Base-by-base conservation (phyloP, 2,797 vertebrate genomes). In the Coendou prehensilis region DNA sequence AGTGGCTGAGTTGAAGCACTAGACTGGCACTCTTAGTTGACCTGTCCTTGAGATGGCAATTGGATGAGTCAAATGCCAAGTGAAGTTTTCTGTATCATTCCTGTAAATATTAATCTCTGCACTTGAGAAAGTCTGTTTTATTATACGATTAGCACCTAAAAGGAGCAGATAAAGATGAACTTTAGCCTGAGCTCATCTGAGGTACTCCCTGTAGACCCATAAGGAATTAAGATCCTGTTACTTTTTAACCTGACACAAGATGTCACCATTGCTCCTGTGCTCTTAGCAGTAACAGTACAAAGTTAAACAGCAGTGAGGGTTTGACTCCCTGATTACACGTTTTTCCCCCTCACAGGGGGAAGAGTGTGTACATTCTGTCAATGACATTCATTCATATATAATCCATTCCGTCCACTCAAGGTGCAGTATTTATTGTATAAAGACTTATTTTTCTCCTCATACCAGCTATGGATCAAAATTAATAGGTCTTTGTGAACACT, bases 241-340 rank as follows among this genome's bases (percentile, higher is more conserved):
- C 96, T 97, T 98, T 97, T 97, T 97, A 96, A 97, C 97, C 97
- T 90, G 94, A 98, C 98, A 98, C 98, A 96, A 98, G 98, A 97
- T 98, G 98, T 98, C 98, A 97, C 96, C 97, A 96, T 98, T 97
- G 98, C 94, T 97, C 97, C 95, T 98, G 97, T 93, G 95, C 97
- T 97, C 93, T 97, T 96, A 96, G 91, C 81, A 95, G 50, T 93
- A 86, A 96, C 56, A 73, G 84, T 64, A 50, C 56, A 50, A 97
- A 93, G 94, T 95, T 93, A 80, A 92, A 91, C 30, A 76, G 79
- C 73, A 73, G 15, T n/a, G 67, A 47, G 86, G 92, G 47, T 91
- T 88, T 89, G 91, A 91, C 80, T 95, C 83, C 45, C 28, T 28
- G 52, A 47, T 78, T 76, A 45, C 30, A 67, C 47, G 73, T 63